These are phyloP conservation scores for Hippasteria phrygiana DNA, from an alignment of 53 echinoderm and acorn worm genomes.

Conservation along the genomic window DNA sequence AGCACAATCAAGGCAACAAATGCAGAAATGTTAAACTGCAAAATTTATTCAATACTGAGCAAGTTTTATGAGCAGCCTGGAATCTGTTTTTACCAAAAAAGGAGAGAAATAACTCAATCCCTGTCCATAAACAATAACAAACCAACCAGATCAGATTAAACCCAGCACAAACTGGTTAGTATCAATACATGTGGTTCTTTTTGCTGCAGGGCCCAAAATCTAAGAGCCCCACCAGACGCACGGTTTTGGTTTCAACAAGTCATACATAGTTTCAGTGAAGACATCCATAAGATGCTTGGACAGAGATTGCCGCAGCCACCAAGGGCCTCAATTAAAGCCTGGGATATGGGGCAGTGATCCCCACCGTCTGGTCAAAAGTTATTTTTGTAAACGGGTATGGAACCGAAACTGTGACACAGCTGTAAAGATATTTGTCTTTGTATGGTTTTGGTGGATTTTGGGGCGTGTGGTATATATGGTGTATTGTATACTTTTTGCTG, in stretches of 20 bases:
- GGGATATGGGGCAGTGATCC: not conserved
- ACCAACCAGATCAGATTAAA: not conserved
- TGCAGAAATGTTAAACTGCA: not conserved
- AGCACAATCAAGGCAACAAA: no score
- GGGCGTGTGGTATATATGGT: no score
- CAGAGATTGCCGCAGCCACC: not conserved
- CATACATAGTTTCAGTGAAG: not conserved
- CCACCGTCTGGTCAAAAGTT: conserved; percentile 19
- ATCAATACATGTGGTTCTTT: not conserved
- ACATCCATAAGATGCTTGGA: not conserved
- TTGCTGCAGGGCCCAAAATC: not conserved
- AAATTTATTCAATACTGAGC: not conserved
- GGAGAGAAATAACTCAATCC: not conserved
- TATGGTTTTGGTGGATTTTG: not conserved
- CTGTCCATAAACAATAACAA: conserved; percentile 1
- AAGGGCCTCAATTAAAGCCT: conserved; percentile 16
- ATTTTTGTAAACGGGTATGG: not conserved
- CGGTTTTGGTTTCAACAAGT: conserved; percentile 31
- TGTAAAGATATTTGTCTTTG: not conserved
- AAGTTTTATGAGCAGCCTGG: no score
- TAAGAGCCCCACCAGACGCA: not conserved
- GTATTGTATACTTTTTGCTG: no score
- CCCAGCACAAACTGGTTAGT: not conserved
- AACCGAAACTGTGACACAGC: not conserved
- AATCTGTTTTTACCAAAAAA: no score